Evolutionary conservation across 2,113 vertebrate genomes (phyloP), one percentile per base, ranked within the genome.

Genomic region (Mesoclemmys tuberculata): DNA sequence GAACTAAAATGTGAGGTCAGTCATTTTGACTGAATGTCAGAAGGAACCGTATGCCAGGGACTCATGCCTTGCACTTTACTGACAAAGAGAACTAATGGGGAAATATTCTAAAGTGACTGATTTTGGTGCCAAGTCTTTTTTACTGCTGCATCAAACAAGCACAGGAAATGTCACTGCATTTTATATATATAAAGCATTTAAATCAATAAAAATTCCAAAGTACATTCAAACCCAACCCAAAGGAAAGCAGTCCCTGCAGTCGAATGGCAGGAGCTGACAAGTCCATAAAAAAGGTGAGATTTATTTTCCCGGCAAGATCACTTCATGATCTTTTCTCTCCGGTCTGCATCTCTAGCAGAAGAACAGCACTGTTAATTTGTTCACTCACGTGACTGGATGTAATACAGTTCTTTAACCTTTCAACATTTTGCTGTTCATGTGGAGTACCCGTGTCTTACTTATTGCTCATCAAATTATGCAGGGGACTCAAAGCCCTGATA

Each of bases 1-100:
- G 93, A 18, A 71, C 92, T 97, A 96, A 98, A 97, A 97, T 78
- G 97, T 96, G 96, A 93, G 97, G 97, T 97, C 98, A 94, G 96
- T 94, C 96, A 96, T 97, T 97, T 95, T 97, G 96, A 97, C 94
- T 94, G 97, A 94, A 95, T 85, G 91, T 97, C 97, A 95, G 93
- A 56, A 94, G 94, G 96, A 97, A 97, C 87, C 90, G 64, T 84
- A 78, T 80, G 95, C 74, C 82, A 82, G 87, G 82, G 68, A 95
- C 71, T 82, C 84, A 38, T 58, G 92, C 88, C 95, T 95, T 88
- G 95, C 90, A 92, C 89, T 97, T 96, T 85, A 96, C 84, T 64
- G 95, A 95, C 96, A 96, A 95, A 92, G 82, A 31, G 94, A 96
- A 96, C 94, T 96, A 98, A 98, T 95, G 92, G 96, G 91, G 90